Base-by-base conservation (phyloP, 2,888 invertebrate genomes). In the Chloroclysta siterata region DNA sequence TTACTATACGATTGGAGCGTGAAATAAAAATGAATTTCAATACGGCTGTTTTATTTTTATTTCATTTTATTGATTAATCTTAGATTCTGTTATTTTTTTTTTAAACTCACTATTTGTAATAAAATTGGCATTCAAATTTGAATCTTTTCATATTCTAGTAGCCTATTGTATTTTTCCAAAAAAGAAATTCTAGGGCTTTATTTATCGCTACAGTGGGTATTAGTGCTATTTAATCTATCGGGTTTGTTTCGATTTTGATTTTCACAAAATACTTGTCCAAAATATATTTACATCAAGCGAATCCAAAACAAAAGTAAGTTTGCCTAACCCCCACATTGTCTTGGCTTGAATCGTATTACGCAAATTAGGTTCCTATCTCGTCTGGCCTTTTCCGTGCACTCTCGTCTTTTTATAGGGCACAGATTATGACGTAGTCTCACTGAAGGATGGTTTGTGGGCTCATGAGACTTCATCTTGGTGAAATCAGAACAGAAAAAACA, bases 1-100 rank as follows among this genome's bases (percentile, higher is more conserved):
- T 82, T 83, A 78, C 82, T 84, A 84, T 85, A 83, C 80, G 78
- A 80, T 79, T 81, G 82, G 77, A 84, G 83, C 82, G 83, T 85
- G 86, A 84, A 87, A 87, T 86, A 76, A 80, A 80, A 77, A 76
- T 72, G 60, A 69, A 70, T 70, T 72, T 73, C 68, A 66, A 65
- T 72, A 52, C 65, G 67, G 59, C 63, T 5, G 17, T 2, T 5
- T 33, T 7, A 33, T 33, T 22, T 22, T 22, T 22, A 42, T 42
- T 46, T 46, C 17, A 17, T 46, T 17, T 5, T 46, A 17, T 46
- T 46, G 10, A 46, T 2, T 5, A 14, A 42, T 4, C 4, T 7
- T 5, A n/a, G n/a, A n/a, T n/a, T n/a, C n/a, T n/a, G n/a, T n/a
- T n/a, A n/a, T n/a, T 42, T 42, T 42, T 14, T 42, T 6, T 5